Percentiles rank a stretch among this genome's conserved stretches.
Evolutionary conservation across 37 sponge, comb jelly and placozoan species (phyloP).

Genomic region (Axinella damicornis): DNA sequence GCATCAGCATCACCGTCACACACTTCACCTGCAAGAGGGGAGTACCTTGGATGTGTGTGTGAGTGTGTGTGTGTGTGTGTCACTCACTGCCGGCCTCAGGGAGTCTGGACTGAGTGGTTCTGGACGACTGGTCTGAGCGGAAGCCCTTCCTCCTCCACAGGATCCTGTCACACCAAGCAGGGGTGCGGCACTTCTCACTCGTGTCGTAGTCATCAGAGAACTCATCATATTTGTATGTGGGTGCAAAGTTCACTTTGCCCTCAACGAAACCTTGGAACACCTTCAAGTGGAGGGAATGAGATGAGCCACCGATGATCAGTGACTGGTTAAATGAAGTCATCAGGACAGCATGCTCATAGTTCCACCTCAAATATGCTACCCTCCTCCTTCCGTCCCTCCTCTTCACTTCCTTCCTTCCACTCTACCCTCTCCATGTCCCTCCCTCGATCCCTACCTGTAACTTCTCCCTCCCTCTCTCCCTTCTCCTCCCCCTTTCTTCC

Average conservation of each 20-base stretch:
- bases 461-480: no score
- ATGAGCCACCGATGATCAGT: neutral
- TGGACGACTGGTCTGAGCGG: no score
- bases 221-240: slow-evolving; percentile 98
- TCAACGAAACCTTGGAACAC: slow-evolving; percentile 94
- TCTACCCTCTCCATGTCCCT: no score
- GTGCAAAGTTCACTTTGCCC: slow-evolving; percentile 91
- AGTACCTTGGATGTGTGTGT: neutral
- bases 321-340: no score
- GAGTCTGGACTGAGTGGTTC: no score
- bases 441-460: no score
- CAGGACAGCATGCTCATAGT: neutral
- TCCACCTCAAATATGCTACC: no score
- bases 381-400: no score
- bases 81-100: no score
- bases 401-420: no score
- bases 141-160: slow-evolving; percentile 85
- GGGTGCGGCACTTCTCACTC: slow-evolving; percentile 94
- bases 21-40: neutral
- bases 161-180: slow-evolving; percentile 99
- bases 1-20: neutral
- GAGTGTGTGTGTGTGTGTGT: neutral
- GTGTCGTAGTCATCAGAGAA: slow-evolving; percentile 99
- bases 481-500: no score
- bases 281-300: slow-evolving; percentile 33